phyloP scores from a whole-genome alignment of 2,113 vertebrate genomes.

The Semnopithecus entellus region DNA sequence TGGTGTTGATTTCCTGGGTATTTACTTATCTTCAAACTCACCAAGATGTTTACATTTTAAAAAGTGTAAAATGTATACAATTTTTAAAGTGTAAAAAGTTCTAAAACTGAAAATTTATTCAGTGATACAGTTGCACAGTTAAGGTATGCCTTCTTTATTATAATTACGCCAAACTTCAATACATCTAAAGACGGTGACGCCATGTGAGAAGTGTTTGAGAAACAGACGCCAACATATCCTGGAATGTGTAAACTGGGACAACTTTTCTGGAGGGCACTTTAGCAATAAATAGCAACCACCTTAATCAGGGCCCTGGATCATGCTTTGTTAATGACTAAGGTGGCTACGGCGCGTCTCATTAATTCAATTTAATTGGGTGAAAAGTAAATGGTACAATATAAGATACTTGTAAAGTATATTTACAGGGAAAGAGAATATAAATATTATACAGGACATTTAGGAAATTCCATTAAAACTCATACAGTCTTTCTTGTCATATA shows the following conservation, averaged over 20 bases:
- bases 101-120: background rate
- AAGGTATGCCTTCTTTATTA: background rate
- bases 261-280: slow-evolving; percentile 62
- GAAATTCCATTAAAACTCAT: slow-evolving; percentile 21
- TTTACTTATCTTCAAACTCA: background rate
- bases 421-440: slow-evolving; percentile 34
- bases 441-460: background rate
- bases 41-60: background rate
- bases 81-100: background rate
- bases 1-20: background rate
- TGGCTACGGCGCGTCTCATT: slow-evolving; percentile 57
- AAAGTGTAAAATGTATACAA: background rate
- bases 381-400: slow-evolving; percentile 40
- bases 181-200: background rate
- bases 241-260: background rate
- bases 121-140: background rate
- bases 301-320: slow-evolving; percentile 38
- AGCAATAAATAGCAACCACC: slow-evolving; percentile 33
- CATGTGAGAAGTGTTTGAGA: background rate
- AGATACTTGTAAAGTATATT: slow-evolving; percentile 42
- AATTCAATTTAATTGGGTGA: slow-evolving; percentile 66
- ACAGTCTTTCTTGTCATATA: background rate
- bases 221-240: background rate
- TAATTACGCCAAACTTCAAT: background rate
- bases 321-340: slow-evolving; percentile 39